phyloP scores from a whole-genome alignment of 2,888 invertebrate species.

The Stenoptilia bipunctidactyla region DNA sequence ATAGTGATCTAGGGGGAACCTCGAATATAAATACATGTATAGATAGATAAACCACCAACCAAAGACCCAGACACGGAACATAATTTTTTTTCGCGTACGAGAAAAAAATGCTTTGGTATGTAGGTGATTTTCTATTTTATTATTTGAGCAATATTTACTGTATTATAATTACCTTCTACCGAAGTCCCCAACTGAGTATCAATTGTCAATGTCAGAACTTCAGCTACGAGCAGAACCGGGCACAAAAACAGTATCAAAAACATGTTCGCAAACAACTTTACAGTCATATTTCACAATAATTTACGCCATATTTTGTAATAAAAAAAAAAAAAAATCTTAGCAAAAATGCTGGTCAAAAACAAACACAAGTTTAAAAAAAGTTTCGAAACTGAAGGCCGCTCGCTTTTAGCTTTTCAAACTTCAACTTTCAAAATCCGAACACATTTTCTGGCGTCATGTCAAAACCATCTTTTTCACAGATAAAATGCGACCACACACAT shows the following conservation, averaged over 20 bases:
- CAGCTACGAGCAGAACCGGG: constrained; percentile 45
- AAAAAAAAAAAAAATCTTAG: too few relatives aligned
- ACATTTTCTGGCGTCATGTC: constrained; percentile 19
- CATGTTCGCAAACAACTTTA: constrained; percentile 38
- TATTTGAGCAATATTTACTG: too few relatives aligned
- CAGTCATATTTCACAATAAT: constrained; percentile 17
- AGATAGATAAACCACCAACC: too few relatives aligned
- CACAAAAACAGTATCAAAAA: constrained; percentile 43
- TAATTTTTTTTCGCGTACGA: too few relatives aligned
- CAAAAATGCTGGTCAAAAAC: neutral
- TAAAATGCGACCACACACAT: constrained; percentile 38
- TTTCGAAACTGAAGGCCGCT: neutral
- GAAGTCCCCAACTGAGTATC: constrained; percentile 60
- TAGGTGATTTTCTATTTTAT: too few relatives aligned
- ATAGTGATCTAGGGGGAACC: too few relatives aligned
- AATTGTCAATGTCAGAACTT: constrained; percentile 51
- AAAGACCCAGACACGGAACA: too few relatives aligned
- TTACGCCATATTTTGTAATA: too few relatives aligned
- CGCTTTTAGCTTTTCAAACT: constrained; percentile 7
- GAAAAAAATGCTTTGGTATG: too few relatives aligned
- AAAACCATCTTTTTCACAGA: constrained; percentile 22
- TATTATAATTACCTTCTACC: constrained; percentile 41
- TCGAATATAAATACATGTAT: too few relatives aligned
- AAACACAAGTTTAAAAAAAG: neutral
- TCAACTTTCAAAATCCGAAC: constrained; percentile 13